Percentiles rank a stretch among this genome's conserved stretches.
Evolutionary conservation across 2,888 invertebrate species (phyloP).

Genomic region (Entomobrya proxima): DNA sequence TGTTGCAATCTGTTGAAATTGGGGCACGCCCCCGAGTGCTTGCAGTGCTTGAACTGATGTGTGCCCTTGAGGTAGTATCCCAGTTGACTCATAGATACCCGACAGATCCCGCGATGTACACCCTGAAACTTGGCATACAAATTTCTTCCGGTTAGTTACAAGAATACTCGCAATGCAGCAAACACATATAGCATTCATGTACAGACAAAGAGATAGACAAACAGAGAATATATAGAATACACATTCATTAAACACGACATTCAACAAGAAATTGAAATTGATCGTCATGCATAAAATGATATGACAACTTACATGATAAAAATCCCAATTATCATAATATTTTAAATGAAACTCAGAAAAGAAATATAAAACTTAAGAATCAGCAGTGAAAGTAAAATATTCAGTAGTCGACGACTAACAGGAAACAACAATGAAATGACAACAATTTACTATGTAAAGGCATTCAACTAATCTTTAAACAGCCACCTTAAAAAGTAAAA

Average conservation of each 20-base stretch:
- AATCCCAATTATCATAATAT: conserved; percentile 11
- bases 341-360: neutral
- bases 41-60: conserved; percentile 71
- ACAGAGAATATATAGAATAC: neutral
- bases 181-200: conserved; percentile 11
- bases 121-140: conserved; percentile 74
- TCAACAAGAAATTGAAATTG: neutral
- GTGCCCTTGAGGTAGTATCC: conserved; percentile 66
- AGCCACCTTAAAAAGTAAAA: too few relatives aligned
- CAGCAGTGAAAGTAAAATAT: neutral
- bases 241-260: conserved; percentile 8
- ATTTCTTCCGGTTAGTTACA: neutral
- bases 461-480: neutral
- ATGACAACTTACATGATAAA: neutral
- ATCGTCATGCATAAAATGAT: conserved; percentile 1
- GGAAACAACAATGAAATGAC: conserved; percentile 13
- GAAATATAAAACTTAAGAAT: neutral
- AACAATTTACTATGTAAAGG: neutral
- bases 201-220: neutral
- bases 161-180: neutral
- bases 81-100: conserved; percentile 68
- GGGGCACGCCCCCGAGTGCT: conserved; percentile 71
- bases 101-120: conserved; percentile 74
- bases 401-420: neutral
- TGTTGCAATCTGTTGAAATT: conserved; percentile 74